These are phyloP conservation scores for Lottia gigantea DNA, from an alignment of 2,888 invertebrate species.

Conservation along the genomic window DNA sequence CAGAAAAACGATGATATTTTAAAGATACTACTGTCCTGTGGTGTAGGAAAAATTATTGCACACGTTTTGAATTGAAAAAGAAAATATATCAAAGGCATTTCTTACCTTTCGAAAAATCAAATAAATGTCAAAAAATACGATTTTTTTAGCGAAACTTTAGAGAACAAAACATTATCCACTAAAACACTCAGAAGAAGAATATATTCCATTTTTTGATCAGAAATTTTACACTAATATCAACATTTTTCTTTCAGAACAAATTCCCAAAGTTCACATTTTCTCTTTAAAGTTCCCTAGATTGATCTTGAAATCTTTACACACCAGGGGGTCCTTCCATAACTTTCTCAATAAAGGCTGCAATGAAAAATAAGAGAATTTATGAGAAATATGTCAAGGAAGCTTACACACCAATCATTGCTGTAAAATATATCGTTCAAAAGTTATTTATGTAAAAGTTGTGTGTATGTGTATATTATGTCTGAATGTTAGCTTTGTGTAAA, in stretches of 20 bases:
- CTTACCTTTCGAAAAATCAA: conserved; percentile 5
- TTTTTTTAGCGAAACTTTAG: neutral
- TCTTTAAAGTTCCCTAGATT: neutral
- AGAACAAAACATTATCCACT: conserved; percentile 3
- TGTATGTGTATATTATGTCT: too few relatives aligned
- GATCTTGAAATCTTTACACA: conserved; percentile 1
- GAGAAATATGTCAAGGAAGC: too few relatives aligned
- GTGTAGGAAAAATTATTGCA: too few relatives aligned
- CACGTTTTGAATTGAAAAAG: too few relatives aligned
- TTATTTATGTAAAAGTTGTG: too few relatives aligned
- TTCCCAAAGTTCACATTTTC: conserved; percentile 11
- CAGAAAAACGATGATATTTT: too few relatives aligned
- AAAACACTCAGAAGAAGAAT: neutral
- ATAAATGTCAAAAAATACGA: neutral
- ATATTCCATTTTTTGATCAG: conserved; percentile 1
- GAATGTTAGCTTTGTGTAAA: too few relatives aligned
- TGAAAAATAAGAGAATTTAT: conserved; percentile 75
- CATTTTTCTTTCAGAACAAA: conserved; percentile 1
- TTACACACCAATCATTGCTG: too few relatives aligned
- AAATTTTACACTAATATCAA: neutral
- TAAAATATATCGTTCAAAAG: too few relatives aligned
- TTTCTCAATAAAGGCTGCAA: conserved; percentile 93
- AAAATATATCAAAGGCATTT: neutral
- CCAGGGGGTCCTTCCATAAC: conserved; percentile 73
- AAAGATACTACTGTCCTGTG: too few relatives aligned